Evolutionary conservation across 2,797 vertebrate genomes (phyloP), one percentile per base, ranked within the genome.

Genomic region (Pseudomugil gertrudae): DNA sequence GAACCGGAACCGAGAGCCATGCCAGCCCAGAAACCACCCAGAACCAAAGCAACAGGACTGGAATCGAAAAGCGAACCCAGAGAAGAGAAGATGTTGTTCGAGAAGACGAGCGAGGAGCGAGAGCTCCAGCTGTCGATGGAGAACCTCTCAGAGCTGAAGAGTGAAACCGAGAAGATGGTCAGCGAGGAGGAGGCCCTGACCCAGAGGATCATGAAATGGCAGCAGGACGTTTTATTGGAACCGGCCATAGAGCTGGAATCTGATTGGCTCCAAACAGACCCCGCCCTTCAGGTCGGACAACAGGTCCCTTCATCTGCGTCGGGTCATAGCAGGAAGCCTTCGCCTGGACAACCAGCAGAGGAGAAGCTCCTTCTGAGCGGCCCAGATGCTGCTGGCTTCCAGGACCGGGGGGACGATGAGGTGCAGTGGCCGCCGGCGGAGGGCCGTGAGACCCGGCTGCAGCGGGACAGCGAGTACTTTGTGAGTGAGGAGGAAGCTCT

Each of bases 161-260:
- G 64, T 54, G 89, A 93, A 72, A 89, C 76, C 65, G 91, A 94
- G 54, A 84, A 66, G 60, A 92, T 90, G 72, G 80, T 72, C 40
- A 94, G 87, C 74, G 94, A 95, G 66, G 90, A 94, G 61, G 92
- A 95, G 56, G 93, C 93, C 26, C 80, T 95, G 55, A 84, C 89
- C 56, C 87, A 94, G 57, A 76, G 93, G 35, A 95, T 95, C 55
- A 93, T 94, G 85, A 92, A 93, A 85, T 95, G 94, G 94, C 94
- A 95, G 57, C 88, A 94, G 66, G 92, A 91, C 50, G 92, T 94
- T 80, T 72, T 89, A 62, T 89, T 89, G 79, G 92, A 88, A 40
- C 81, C 86, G 50, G 30, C 63, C 36, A 84, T 68, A 52, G 67
- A 86, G 29, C 55, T 68, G 3, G 83, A 84, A 26, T 70, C 91